phyloP scores from a whole-genome alignment of 2,888 invertebrate species.

The Physocephala rufipes region DNA sequence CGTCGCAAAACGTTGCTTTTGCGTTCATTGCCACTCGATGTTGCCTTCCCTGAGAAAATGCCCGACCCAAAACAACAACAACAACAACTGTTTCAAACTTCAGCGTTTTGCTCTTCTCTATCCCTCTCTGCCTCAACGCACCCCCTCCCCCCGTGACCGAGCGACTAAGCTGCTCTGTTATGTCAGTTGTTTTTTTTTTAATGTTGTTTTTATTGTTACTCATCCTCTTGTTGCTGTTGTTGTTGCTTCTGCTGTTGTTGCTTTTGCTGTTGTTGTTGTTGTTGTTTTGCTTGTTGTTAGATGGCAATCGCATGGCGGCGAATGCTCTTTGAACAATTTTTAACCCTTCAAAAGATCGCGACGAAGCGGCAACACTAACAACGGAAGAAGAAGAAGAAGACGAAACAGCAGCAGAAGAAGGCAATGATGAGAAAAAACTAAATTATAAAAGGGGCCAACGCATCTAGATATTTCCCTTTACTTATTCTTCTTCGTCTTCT shows the following conservation, averaged over 20 bases:
- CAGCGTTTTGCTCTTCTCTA: not conserved
- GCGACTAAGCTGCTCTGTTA: not conserved
- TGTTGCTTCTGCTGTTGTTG: not conserved
- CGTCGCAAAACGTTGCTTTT: conserved; percentile 20
- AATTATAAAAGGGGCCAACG: too few relatives aligned
- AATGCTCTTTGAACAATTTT: conserved; percentile 11
- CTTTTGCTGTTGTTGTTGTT: not conserved
- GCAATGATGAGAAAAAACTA: too few relatives aligned
- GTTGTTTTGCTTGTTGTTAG: conserved; percentile 7
- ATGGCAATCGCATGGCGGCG: not conserved
- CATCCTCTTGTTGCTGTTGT: too few relatives aligned
- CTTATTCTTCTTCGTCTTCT: not conserved
- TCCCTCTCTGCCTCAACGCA: not conserved
- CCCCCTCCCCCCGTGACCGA: not conserved
- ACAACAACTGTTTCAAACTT: not conserved
- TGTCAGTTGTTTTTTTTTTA: too few relatives aligned
- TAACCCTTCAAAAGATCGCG: conserved; percentile 3
- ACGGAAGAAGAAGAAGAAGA: not conserved
- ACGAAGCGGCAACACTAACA: conserved; percentile 7
- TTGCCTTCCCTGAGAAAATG: not conserved
- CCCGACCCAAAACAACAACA: not conserved
- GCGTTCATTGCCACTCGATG: conserved; percentile 23
- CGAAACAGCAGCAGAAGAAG: not conserved
- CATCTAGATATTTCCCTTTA: not conserved
- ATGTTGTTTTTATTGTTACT: too few relatives aligned